These are phyloP conservation scores for Meliscaeva auricollis DNA, from an alignment of 2,888 invertebrate species.

Conservation along the genomic window DNA sequence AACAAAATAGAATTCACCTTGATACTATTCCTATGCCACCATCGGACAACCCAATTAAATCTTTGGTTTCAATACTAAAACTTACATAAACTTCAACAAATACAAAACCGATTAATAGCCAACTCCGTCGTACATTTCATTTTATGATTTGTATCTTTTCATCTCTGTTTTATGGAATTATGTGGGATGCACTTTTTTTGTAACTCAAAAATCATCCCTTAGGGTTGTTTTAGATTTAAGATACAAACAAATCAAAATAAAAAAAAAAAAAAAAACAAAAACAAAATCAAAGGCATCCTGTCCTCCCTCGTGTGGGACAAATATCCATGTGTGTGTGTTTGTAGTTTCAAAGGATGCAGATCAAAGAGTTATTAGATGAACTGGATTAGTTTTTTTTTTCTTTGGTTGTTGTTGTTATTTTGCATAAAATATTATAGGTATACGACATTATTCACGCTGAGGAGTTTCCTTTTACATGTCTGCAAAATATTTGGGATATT, in stretches of 20 bases:
- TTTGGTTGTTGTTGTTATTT: conserved; percentile 31
- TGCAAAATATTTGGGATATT: conserved; percentile 60
- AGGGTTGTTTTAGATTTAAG: conserved; percentile 52
- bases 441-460: conserved; percentile 72
- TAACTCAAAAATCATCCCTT: conserved; percentile 48
- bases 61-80: neutral
- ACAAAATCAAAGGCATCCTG: conserved; percentile 63
- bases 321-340: conserved; percentile 45
- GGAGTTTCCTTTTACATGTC: conserved; percentile 63
- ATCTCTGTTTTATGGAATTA: conserved; percentile 23
- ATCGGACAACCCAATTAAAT: neutral
- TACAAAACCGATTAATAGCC: conserved; percentile 24
- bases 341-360: conserved; percentile 64
- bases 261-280: conserved; percentile 30
- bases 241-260: conserved; percentile 36
- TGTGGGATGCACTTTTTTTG: conserved; percentile 56
- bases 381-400: conserved; percentile 68
- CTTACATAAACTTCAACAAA: conserved; percentile 16
- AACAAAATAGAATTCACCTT: no score
- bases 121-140: neutral
- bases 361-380: conserved; percentile 76
- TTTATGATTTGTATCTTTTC: neutral
- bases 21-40: no score
- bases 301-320: conserved; percentile 59
- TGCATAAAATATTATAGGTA: conserved; percentile 71